A percentile compares a stretch with the other conserved stretches of the same genome.
phyloP scores from a whole-genome alignment of 2,113 vertebrate genomes.

The Globicephala melas region DNA sequence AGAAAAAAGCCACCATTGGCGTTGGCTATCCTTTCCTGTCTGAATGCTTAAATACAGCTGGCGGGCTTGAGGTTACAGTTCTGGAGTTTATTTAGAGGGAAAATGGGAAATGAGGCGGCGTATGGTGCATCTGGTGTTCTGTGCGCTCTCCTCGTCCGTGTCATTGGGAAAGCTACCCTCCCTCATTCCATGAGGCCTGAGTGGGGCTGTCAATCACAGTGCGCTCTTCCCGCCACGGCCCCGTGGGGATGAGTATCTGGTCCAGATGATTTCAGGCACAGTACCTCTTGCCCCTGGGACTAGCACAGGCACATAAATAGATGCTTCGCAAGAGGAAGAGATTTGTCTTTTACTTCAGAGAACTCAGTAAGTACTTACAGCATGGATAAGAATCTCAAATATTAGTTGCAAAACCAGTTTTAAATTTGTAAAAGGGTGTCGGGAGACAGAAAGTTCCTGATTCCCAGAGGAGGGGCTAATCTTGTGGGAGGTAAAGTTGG shows the following conservation, averaged over 20 bases:
- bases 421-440: background rate
- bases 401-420: background rate
- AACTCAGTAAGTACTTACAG: background rate
- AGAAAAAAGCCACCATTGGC: background rate
- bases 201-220: background rate
- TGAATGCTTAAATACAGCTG: background rate
- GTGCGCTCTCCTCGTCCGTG: accelerated
- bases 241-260: background rate
- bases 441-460: background rate
- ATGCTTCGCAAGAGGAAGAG: background rate
- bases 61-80: accelerated
- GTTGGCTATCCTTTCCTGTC: background rate
- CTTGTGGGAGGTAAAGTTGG: background rate
- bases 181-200: background rate
- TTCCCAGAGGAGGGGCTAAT: background rate
- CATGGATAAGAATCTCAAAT: background rate
- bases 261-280: background rate
- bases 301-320: background rate
- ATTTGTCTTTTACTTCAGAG: background rate
- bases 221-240: accelerated
- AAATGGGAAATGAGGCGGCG: background rate
- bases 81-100: background rate
- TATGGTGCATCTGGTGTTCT: background rate
- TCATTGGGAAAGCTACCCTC: background rate
- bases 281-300: background rate